A percentile compares a stretch with the other conserved stretches of the same genome.
Evolutionary conservation across 2,797 vertebrate genomes (phyloP).

Genomic region (Distichodus sexfasciatus): DNA sequence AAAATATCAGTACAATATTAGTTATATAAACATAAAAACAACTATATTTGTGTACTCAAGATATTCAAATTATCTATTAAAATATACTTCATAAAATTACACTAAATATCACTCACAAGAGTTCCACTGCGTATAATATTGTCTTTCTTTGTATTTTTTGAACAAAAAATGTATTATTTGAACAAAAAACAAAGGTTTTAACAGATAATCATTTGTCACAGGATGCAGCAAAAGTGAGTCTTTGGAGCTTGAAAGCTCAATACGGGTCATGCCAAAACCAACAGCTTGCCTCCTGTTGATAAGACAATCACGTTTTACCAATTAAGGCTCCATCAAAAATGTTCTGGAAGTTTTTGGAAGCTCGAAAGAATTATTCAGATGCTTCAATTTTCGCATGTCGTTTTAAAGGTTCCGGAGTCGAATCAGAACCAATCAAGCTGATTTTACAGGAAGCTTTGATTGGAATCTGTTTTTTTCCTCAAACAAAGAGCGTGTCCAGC

Average conservation of each 20-base stretch:
- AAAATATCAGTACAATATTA: too few species aligned
- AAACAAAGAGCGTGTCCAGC: constrained; percentile 16
- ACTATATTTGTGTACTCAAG: too few species aligned
- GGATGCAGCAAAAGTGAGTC: neutral
- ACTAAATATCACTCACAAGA: too few species aligned
- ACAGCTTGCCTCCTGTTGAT: constrained; percentile 39
- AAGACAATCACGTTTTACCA: constrained; percentile 25
- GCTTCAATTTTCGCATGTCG: neutral
- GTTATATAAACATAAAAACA: too few species aligned
- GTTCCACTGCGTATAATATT: too few species aligned
- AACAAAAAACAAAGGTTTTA: too few species aligned
- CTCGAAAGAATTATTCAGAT: neutral
- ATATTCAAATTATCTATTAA: too few species aligned
- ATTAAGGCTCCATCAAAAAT: constrained; percentile 13
- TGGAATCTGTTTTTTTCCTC: constrained; percentile 7
- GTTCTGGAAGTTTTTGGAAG: constrained; percentile 27
- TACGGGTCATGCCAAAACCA: constrained; percentile 34
- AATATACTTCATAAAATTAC: too few species aligned
- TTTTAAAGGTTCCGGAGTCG: constrained; percentile 14
- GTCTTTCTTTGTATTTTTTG: too few species aligned
- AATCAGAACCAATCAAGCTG: constrained; percentile 20
- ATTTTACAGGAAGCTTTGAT: constrained; percentile 31
- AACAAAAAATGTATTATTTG: too few species aligned
- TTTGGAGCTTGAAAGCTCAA: constrained; percentile 2
- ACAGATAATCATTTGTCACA: too few species aligned